Base-by-base conservation (phyloP, 1,140 invertebrate species). In the Euwallacea similis region DNA sequence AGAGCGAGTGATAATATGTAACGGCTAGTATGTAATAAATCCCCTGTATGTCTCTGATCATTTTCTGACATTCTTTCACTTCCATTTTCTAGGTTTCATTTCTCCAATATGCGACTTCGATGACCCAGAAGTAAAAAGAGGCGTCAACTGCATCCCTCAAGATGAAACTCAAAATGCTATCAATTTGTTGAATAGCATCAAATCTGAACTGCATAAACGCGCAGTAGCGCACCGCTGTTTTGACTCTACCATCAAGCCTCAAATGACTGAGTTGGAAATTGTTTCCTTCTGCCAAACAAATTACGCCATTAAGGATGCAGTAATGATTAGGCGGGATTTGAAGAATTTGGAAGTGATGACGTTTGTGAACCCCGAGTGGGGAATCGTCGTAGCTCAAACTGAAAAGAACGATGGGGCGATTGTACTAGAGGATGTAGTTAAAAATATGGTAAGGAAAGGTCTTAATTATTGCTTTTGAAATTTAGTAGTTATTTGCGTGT, bases 351-450 rank as follows among this genome's bases (percentile, higher is more conserved):
- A 90, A 76, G 84, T 91, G n/a, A 79, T 92, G 11, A 84, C 89
- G 10, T 83, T 87, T n/a, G 84, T 86, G 56, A 92, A 91, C 81
- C 88, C 89, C 0, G 84, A 87, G 71, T 91, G 90, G 90, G 87
- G 87, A 10, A 83, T 91, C 8, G 83, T 83, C 74, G 80, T 89
- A 2, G 80, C 88, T 21, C 84, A 88, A 67, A 76, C 83, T 54
- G 80, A 83, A 21, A 76, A 80, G 43, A 76, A 80, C 62, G 68
- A 71, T 54, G 78, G 76, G 60, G 74, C 71, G 7, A 73, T 78
- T 10, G 56, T 46, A 10, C 74, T 76, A 59, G 63, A 69, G 6
- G 78, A 82, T 70, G 73, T 81, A 60, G 64, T 80, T 10, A 77
- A 79, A 73, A 78, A 79, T 68, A 79, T 82, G 79, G 82, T 84